phyloP scores from a whole-genome alignment of 2,888 invertebrate genomes.

The Myopa tessellatipennis region DNA sequence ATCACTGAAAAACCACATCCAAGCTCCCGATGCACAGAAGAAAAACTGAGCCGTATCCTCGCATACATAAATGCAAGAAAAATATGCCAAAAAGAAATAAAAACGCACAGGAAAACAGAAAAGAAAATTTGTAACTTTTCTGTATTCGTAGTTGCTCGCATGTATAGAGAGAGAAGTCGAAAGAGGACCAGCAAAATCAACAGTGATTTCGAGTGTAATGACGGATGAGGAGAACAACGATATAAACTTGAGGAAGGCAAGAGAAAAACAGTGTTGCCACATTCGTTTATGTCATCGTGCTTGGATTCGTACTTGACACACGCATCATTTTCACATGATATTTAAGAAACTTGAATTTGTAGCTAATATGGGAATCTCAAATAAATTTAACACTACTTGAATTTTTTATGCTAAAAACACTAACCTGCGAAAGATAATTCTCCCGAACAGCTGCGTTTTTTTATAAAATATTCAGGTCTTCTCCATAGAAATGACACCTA shows the following conservation, averaged over 20 bases:
- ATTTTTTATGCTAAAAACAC: too few species aligned
- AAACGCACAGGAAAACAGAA: slow-evolving; percentile 32
- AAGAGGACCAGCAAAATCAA: slow-evolving; percentile 21
- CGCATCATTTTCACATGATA: too few species aligned
- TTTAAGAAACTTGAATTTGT: neutral
- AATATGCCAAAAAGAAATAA: slow-evolving; percentile 37
- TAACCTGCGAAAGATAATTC: too few species aligned
- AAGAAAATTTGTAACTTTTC: slow-evolving; percentile 31
- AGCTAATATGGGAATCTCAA: too few species aligned
- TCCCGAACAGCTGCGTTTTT: too few species aligned
- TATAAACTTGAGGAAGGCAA: neutral
- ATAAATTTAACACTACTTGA: too few species aligned
- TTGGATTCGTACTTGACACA: too few species aligned
- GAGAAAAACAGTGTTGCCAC: neutral
- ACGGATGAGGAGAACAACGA: neutral
- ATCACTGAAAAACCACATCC: slow-evolving; percentile 43
- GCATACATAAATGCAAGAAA: slow-evolving; percentile 27
- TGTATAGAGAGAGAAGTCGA: slow-evolving; percentile 6
- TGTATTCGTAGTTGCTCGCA: slow-evolving; percentile 9
- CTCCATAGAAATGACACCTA: too few species aligned
- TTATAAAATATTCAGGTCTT: too few species aligned
- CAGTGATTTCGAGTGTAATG: slow-evolving; percentile 18
- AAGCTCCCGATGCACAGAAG: slow-evolving; percentile 45
- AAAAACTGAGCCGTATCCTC: slow-evolving; percentile 47
- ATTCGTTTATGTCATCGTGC: neutral